phyloP scores from a whole-genome alignment of 2,797 vertebrate genomes.

The Rhinoraja longicauda region DNA sequence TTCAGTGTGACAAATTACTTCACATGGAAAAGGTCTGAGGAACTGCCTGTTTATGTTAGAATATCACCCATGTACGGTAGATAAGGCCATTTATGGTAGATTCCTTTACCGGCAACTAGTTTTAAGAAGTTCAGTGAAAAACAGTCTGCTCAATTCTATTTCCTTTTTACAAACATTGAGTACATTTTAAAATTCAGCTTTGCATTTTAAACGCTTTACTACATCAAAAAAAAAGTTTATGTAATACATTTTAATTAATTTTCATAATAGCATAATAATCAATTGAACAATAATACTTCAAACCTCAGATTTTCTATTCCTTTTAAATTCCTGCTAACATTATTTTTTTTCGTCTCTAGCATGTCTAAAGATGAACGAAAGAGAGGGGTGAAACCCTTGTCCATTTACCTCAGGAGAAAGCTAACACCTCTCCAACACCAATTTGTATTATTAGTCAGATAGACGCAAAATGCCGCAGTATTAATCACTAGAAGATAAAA shows the following conservation, averaged over 20 bases:
- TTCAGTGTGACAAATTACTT: constrained; percentile 25
- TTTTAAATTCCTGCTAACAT: background rate
- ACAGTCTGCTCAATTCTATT: background rate
- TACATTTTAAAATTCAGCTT: background rate
- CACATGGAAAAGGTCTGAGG: constrained; percentile 31
- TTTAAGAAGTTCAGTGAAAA: background rate
- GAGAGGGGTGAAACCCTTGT: background rate
- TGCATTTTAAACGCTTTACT: background rate
- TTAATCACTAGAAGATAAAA: background rate
- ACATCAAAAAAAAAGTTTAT: background rate
- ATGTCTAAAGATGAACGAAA: background rate
- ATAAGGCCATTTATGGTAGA: background rate
- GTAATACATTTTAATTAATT: background rate
- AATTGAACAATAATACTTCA: background rate
- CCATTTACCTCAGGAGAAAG: background rate
- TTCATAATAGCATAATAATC: background rate
- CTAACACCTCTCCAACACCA: background rate
- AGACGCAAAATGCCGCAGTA: too few species aligned
- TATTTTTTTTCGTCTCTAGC: background rate
- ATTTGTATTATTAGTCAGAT: background rate
- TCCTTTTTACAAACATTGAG: background rate
- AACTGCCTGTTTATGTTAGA: constrained; percentile 6
- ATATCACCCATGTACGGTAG: background rate
- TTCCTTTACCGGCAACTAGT: background rate
- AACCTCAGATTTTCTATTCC: background rate